Conservation (phyloP, 2,888 invertebrate genomes). For the Conomelus anceps region DNA sequence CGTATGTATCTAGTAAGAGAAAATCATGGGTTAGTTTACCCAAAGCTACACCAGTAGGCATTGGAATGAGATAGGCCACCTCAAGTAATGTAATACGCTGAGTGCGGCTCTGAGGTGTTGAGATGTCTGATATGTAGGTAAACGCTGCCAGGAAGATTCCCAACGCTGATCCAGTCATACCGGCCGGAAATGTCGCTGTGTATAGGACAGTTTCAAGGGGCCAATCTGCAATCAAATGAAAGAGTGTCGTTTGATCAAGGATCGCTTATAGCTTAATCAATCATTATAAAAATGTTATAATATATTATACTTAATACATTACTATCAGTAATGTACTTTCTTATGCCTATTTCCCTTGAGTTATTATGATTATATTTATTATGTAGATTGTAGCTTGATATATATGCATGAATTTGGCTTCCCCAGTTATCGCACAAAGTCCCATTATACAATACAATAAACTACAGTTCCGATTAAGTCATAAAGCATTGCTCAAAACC, state of each 20-base stretch:
- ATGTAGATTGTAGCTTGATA: too few species aligned
- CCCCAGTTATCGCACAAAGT: too few species aligned
- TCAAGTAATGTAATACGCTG: conserved; percentile 75
- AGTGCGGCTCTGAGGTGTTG: conserved; percentile 62
- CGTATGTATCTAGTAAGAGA: background rate
- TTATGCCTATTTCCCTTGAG: too few species aligned
- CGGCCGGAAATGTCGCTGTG: conserved; percentile 68
- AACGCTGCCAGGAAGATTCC: conserved; percentile 74
- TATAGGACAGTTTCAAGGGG: conserved; percentile 67
- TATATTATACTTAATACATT: too few species aligned
- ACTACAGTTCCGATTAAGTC: too few species aligned
- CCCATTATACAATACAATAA: too few species aligned
- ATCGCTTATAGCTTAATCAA: too few species aligned
- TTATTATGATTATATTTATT: too few species aligned
- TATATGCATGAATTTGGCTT: too few species aligned
- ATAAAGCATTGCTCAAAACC: too few species aligned
- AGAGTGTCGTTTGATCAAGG: background rate
- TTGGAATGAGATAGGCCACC: conserved; percentile 70
- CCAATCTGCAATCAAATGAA: conserved; percentile 47
- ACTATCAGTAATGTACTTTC: too few species aligned
- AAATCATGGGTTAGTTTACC: conserved; percentile 45
- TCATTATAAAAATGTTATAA: too few species aligned
- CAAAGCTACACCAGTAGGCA: conserved; percentile 72
- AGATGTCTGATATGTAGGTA: conserved; percentile 73
- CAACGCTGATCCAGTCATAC: conserved; percentile 69